Percentiles rank a stretch among this genome's conserved stretches.
phyloP scores from a whole-genome alignment of 2,113 vertebrate species.

The Andinoacara biseriatus region DNA sequence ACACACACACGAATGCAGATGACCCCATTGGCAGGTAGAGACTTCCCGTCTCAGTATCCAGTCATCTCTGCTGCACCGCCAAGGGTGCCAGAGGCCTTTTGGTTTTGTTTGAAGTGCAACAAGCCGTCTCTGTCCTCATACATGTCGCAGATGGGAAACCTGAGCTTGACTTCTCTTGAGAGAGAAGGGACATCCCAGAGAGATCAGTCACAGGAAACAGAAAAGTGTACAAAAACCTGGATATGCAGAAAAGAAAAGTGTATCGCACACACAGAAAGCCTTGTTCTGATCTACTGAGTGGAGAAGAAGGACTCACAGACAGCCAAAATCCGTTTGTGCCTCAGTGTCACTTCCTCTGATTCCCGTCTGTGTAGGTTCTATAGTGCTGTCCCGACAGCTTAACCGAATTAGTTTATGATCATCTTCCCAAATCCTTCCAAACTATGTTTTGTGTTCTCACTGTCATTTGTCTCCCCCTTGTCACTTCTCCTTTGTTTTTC shows the following conservation, averaged over 20 bases:
- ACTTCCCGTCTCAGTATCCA: constrained; percentile 50
- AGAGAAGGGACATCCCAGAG: constrained; percentile 56
- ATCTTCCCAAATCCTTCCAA: constrained; percentile 12
- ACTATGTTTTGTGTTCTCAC: constrained; percentile 18
- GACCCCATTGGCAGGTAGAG: constrained; percentile 54
- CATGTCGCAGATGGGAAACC: constrained; percentile 69
- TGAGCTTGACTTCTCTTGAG: constrained; percentile 51
- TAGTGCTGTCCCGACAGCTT: constrained; percentile 18
- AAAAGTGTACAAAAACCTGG: constrained; percentile 45
- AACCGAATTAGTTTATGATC: constrained; percentile 39
- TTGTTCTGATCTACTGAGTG: constrained; percentile 28
- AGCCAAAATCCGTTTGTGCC: constrained; percentile 32
- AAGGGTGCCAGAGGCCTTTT: constrained; percentile 44
- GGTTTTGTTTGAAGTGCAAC: constrained; percentile 68
- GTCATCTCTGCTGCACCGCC: constrained; percentile 43
- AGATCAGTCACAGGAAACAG: constrained; percentile 41
- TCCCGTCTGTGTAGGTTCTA: constrained; percentile 28
- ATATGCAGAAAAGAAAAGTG: constrained; percentile 34
- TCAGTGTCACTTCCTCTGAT: constrained; percentile 37
- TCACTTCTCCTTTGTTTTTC: constrained; percentile 23
- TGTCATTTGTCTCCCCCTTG: constrained; percentile 23
- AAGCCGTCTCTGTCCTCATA: constrained; percentile 59
- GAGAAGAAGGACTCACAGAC: constrained; percentile 5
- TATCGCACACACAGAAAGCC: constrained; percentile 31
- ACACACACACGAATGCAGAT: constrained; percentile 17